These are phyloP conservation scores for Pygoscelis antarcticus DNA, from an alignment of 2,113 vertebrate species.

Conservation along the genomic window DNA sequence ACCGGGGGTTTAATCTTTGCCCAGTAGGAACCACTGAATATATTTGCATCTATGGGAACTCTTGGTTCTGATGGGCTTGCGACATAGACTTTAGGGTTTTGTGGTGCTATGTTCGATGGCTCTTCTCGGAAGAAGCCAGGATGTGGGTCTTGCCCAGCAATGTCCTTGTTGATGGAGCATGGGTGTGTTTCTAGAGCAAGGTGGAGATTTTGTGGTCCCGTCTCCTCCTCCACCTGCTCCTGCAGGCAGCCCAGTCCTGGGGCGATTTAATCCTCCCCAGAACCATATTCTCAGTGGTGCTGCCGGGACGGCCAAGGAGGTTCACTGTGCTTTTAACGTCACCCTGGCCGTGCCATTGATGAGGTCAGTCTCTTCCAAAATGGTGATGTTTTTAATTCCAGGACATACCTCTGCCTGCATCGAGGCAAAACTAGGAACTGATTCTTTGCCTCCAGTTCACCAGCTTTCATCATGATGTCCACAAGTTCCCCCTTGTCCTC, in stretches of 20 bases:
- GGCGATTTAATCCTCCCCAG: neutral
- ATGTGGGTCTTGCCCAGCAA: neutral
- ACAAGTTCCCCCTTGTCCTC: neutral
- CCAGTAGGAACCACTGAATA: no score
- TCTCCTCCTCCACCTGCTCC: neutral
- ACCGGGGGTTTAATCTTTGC: no score
- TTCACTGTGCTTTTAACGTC: no score
- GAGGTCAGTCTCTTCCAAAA: neutral
- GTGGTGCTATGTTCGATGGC: rapidly evolving
- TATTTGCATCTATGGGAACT: neutral
- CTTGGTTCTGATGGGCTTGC: neutral
- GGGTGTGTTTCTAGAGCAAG: neutral
- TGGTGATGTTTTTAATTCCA: neutral
- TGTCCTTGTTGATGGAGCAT: neutral
- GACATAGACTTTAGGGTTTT: rapidly evolving
- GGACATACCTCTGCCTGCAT: neutral
- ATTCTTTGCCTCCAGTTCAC: no score
- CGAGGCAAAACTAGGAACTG: neutral
- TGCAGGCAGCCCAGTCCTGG: neutral
- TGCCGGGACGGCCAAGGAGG: neutral
- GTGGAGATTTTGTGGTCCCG: neutral
- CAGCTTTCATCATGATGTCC: neutral
- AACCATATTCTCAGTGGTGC: no score
- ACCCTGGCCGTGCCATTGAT: neutral
- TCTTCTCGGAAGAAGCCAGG: neutral